Evolutionary conservation across 2,888 invertebrate genomes (phyloP).

Genomic region (Dryocosmus kuriphilus): DNA sequence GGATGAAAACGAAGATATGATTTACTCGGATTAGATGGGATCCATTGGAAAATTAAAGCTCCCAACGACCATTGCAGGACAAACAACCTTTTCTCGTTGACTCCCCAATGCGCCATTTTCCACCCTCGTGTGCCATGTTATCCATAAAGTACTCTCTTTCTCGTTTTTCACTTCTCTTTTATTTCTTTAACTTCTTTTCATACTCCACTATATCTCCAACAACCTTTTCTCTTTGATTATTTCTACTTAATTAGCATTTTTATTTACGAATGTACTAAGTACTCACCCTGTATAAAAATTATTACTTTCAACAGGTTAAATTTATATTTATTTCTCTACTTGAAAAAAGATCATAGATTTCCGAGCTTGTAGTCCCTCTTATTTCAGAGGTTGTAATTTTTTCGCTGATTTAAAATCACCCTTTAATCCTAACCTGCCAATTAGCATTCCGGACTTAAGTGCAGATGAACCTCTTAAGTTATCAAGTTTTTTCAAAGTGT

Average conservation of each 20-base stretch:
- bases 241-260: slow-evolving; percentile 29
- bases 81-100: slow-evolving; percentile 35
- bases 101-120: slow-evolving; percentile 33
- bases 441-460: neutral
- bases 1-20: slow-evolving; percentile 32
- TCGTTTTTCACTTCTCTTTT: slow-evolving; percentile 34
- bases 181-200: slow-evolving; percentile 1
- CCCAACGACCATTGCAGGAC: slow-evolving; percentile 43
- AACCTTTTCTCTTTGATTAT: slow-evolving; percentile 20
- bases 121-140: neutral
- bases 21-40: slow-evolving; percentile 48
- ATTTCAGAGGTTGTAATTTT: neutral
- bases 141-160: slow-evolving; percentile 15
- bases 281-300: neutral
- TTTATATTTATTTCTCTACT: neutral
- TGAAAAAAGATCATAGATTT: neutral
- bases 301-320: neutral
- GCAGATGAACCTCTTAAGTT: neutral
- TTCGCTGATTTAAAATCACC: neutral
- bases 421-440: neutral
- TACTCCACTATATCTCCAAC: slow-evolving; percentile 4
- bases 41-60: slow-evolving; percentile 58
- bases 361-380: neutral
- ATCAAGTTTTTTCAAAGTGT: neutral
- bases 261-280: neutral